phyloP scores from a whole-genome alignment of 2,113 vertebrate genomes.

The Upupa epops region DNA sequence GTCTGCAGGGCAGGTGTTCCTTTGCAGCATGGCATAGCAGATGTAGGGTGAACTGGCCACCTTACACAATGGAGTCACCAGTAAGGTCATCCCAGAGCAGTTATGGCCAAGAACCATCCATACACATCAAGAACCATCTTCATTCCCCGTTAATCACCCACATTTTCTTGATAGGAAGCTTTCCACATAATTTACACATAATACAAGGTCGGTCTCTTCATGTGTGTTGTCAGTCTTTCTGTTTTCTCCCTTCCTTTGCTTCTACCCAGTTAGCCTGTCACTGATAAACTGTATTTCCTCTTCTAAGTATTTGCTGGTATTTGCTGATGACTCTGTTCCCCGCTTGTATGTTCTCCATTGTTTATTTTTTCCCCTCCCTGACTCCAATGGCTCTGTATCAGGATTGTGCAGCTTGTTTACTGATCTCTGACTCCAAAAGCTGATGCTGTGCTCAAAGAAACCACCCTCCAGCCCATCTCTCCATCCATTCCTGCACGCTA shows the following conservation, averaged over 20 bases:
- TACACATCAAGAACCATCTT: neutral
- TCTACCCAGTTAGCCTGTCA: neutral
- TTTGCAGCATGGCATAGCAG: neutral
- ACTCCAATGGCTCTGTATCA: neutral
- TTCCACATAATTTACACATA: neutral
- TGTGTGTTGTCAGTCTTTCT: neutral
- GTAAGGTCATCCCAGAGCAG: neutral
- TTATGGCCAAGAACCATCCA: neutral
- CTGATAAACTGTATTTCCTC: neutral
- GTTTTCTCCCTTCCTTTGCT: neutral
- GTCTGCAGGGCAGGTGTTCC: neutral
- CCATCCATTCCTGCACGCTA: neutral
- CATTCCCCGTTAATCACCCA: neutral
- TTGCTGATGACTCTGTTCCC: neutral
- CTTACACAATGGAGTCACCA: fast-evolving
- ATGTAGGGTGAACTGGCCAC: neutral
- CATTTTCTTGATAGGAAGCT: neutral
- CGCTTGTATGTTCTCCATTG: neutral
- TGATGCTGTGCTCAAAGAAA: neutral
- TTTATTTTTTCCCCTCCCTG: fast-evolving
- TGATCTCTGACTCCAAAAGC: neutral
- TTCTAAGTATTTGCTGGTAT: neutral
- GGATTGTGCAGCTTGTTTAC: neutral
- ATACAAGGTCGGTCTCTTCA: neutral
- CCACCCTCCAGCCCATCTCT: neutral